A percentile compares a stretch with the other conserved stretches of the same genome.
Conservation (phyloP, 2,888 invertebrate genomes). For the Globia sparganii region DNA sequence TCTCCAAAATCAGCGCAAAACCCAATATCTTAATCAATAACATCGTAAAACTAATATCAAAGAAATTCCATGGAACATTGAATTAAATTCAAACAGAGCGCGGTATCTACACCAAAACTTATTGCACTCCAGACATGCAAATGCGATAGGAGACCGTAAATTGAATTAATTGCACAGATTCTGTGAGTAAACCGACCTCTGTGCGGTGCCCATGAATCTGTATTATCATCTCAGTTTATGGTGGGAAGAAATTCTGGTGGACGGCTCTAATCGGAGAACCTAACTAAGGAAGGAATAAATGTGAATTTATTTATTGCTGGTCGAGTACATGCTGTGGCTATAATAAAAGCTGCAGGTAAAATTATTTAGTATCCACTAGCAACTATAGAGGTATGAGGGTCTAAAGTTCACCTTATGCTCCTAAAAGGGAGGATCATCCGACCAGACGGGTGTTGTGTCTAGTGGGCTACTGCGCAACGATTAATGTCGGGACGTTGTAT, state of each 20-base stretch:
- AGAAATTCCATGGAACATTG: conserved; percentile 31
- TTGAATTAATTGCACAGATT: conserved; percentile 77
- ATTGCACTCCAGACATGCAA: conserved; percentile 74
- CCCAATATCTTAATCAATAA: neutral
- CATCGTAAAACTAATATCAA: conserved; percentile 23
- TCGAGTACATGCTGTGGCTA: too few species aligned
- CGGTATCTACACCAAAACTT: conserved; percentile 52
- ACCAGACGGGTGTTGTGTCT: too few species aligned
- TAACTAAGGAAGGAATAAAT: conserved; percentile 13
- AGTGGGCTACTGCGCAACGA: too few species aligned
- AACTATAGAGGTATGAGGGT: too few species aligned
- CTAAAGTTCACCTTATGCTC: too few species aligned
- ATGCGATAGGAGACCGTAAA: conserved; percentile 71
- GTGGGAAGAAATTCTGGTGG: conserved; percentile 40
- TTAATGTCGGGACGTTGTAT: too few species aligned
- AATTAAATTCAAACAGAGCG: conserved; percentile 48
- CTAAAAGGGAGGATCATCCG: too few species aligned
- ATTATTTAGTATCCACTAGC: too few species aligned
- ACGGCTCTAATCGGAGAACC: conserved; percentile 17
- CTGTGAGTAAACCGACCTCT: conserved; percentile 71
- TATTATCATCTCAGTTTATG: conserved; percentile 65
- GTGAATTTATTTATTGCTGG: neutral
- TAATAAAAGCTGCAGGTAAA: too few species aligned
- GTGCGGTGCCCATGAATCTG: conserved; percentile 72
- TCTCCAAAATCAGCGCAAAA: neutral